Conservation (phyloP, 2,113 vertebrate species). For the Zapornia atra region DNA sequence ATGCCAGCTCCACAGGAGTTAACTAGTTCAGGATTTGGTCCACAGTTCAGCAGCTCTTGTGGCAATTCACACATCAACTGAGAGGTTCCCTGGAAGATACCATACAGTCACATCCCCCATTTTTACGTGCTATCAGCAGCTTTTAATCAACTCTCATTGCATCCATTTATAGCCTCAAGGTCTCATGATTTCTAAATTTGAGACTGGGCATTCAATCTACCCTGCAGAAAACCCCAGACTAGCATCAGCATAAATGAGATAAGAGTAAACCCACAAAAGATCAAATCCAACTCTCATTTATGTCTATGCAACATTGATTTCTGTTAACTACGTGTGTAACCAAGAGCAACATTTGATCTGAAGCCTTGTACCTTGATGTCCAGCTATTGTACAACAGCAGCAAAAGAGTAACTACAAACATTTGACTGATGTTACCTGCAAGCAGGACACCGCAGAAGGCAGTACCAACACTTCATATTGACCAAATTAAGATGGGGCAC, state of each 20-base stretch:
- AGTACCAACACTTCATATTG: background rate
- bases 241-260: background rate
- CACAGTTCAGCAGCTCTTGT: background rate
- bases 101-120: background rate
- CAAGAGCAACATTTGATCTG: constrained; percentile 50
- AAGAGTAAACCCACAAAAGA: background rate
- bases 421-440: constrained; percentile 16
- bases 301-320: constrained; percentile 8
- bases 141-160: background rate
- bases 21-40: constrained; percentile 5
- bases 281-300: constrained; percentile 40
- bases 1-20: constrained; percentile 17
- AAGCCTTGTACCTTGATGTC: constrained; percentile 19
- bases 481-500: background rate
- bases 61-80: constrained; percentile 40
- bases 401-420: constrained; percentile 25
- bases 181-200: background rate
- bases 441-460: background rate
- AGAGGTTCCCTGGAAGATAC: background rate
- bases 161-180: background rate
- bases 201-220: background rate
- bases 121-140: background rate
- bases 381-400: constrained; percentile 21
- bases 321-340: constrained; percentile 44
- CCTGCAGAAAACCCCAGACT: background rate